Base-by-base conservation (phyloP, 1,140 invertebrate species). In the Fopius arisanus region DNA sequence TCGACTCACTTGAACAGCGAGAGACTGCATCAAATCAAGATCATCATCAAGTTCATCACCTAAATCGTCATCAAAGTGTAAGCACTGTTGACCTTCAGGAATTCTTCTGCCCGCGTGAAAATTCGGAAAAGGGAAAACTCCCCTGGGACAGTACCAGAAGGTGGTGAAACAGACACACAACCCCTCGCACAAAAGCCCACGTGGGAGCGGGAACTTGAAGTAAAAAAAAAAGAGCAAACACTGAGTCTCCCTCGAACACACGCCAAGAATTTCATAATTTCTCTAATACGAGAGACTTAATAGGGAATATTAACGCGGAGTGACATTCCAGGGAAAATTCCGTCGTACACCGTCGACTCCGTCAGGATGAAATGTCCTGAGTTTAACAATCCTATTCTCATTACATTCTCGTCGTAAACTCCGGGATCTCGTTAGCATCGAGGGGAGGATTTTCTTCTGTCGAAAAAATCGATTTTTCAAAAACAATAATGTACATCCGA, bases 321-420 rank as follows among this genome's bases (percentile, higher is more conserved):
- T 72, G 65, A 40, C 62, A 67, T 67, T 66, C 19, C 63, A 48
- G 16, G 14, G 37, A 65, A 33, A 29, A 66, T 29, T 43, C 43
- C 65, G 41, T 63, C 62, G 14, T 12, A 37, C 3, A 21, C 28
- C 26, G 29, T 72, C 19, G 41, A 59, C 23, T 10, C 0, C 33
- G 23, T 19, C 21, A 41, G 14, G 33, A 63, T 48, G 40, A 66
- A 72, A 72, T 41, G 21, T 21, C 51, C 41, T 41, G 41, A 63
- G 14, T 29, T 43, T 51, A 67, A 66, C 62, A n/a, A 67, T 51
- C 63, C 21, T 26, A 21, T 28, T 29, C 70, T 72, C 70, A 72
- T 72, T 72, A 66, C 31, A 72, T 72, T 67, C 63, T 12, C 70
- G 54, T 72, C 62, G 62, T 72, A 67, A 28, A 72, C 28, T 16